Percentiles rank a stretch among this genome's conserved stretches.
These are phyloP conservation scores for Callimorpha dominula DNA, from an alignment of 2,888 invertebrate species.

Conservation along the genomic window DNA sequence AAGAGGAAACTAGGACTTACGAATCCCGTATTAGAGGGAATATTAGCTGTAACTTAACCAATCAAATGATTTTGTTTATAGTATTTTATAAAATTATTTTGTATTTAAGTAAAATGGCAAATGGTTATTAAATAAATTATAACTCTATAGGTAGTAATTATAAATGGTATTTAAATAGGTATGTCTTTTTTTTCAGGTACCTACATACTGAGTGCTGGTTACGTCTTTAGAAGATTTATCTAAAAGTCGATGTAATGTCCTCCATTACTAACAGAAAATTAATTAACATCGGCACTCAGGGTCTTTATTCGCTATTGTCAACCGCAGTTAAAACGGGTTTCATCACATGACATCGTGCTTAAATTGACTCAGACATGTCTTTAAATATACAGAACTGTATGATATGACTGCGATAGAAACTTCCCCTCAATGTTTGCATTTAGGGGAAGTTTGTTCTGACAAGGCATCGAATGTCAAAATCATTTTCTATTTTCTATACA, in stretches of 20 bases:
- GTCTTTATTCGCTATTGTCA: neutral
- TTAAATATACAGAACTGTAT: too few relatives aligned
- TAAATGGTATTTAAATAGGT: constrained; percentile 21
- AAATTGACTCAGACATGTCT: too few relatives aligned
- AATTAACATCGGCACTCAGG: neutral
- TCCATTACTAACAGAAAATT: neutral
- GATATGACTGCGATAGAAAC: neutral
- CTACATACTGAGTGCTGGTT: neutral
- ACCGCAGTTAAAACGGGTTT: neutral
- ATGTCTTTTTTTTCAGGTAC: constrained; percentile 37
- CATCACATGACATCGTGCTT: neutral
- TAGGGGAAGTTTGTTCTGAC: too few relatives aligned
- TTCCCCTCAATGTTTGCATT: neutral
- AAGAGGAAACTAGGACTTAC: neutral
- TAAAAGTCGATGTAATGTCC: neutral
- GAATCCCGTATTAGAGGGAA: too few relatives aligned
- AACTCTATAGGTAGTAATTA: neutral
- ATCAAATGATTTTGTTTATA: too few relatives aligned
- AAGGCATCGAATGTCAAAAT: neutral
- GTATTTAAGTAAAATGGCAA: constrained; percentile 32
- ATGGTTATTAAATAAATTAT: constrained; percentile 47
- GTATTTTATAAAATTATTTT: neutral
- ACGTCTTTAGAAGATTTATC: neutral
- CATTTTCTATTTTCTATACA: neutral
- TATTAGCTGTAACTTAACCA: too few relatives aligned